These are phyloP conservation scores for Calidris pygmaea DNA, from an alignment of 2,113 vertebrate species.

Conservation along the genomic window DNA sequence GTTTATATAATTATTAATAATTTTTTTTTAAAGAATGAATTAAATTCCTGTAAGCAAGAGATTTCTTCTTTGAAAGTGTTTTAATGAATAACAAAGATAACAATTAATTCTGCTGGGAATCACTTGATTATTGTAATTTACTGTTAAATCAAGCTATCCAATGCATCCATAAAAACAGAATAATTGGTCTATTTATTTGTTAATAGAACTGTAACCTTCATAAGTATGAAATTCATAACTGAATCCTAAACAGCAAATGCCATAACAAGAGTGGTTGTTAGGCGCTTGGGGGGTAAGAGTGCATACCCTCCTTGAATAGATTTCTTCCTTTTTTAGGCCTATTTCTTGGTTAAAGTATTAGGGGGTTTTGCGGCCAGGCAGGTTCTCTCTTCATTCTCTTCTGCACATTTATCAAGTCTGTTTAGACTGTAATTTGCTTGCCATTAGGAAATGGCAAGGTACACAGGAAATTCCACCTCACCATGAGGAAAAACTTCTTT, in stretches of 20 bases:
- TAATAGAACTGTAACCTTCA: neutral
- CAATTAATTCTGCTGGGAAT: neutral
- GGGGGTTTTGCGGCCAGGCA: neutral
- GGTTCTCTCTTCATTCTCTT: neutral
- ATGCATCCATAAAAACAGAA: neutral
- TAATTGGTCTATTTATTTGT: neutral
- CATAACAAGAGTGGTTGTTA: neutral
- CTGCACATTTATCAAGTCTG: neutral
- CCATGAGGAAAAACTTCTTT: neutral
- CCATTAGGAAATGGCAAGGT: too few species aligned
- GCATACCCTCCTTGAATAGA: neutral
- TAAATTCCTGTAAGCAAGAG: neutral
- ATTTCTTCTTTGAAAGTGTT: neutral
- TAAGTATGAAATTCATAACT: neutral
- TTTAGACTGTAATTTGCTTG: neutral
- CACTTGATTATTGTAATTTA: neutral
- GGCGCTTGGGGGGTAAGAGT: neutral
- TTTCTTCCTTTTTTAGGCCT: neutral
- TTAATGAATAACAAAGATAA: neutral
- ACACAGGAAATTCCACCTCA: neutral
- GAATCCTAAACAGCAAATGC: neutral
- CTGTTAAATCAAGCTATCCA: neutral
- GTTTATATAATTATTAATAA: neutral
- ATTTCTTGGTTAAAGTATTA: neutral
- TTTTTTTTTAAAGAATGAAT: neutral